These are phyloP conservation scores for Oreohelix idahoensis DNA, from an alignment of 1,140 invertebrate genomes.

Conservation along the genomic window DNA sequence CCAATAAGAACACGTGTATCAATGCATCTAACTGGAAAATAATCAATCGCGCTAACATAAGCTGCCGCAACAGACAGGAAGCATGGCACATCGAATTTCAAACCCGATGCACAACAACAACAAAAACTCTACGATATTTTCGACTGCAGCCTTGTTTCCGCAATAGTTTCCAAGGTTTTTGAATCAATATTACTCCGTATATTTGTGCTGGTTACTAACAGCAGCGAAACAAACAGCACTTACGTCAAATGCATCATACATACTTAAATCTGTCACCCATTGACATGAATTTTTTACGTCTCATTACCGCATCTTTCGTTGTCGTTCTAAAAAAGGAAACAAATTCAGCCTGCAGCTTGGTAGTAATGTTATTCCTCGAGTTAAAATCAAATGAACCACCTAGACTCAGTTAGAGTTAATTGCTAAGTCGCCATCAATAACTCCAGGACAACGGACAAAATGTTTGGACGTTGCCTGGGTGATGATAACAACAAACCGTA, in stretches of 20 bases:
- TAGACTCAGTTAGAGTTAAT: not conserved
- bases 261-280: not conserved
- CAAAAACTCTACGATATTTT: no score
- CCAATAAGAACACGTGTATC: no score
- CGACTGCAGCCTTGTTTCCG: no score
- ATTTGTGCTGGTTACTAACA: no score
- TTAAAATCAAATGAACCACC: conserved; percentile 1
- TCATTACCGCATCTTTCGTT: not conserved
- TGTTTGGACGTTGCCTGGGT: conserved; percentile 6
- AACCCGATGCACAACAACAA: no score
- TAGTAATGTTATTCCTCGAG: not conserved
- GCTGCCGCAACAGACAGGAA: no score
- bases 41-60: no score
- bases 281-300: not conserved
- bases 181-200: no score
- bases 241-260: not conserved
- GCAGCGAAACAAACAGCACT: no score
- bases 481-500: not conserved
- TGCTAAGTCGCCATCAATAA: conserved; percentile 10
- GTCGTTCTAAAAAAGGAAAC: not conserved
- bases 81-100: no score
- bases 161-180: no score
- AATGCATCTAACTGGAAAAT: no score
- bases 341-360: not conserved
- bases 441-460: conserved; percentile 9